Percentiles rank a stretch among this genome's conserved stretches.
Evolutionary conservation across 53 echinoderm and acorn worm species (phyloP).

Genomic region (Holothuria scabra): DNA sequence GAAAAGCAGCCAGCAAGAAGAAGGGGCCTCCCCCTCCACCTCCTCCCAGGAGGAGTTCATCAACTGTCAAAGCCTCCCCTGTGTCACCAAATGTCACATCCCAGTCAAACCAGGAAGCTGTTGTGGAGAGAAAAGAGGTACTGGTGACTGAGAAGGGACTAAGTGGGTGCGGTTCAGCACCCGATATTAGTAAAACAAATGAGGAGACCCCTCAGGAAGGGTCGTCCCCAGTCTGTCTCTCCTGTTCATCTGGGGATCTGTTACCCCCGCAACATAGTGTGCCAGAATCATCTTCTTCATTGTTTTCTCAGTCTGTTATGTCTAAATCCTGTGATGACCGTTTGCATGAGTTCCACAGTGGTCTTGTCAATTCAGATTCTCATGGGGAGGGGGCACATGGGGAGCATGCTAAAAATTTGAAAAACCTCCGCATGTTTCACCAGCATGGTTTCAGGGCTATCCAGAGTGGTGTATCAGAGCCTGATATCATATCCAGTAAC

Average conservation of each 20-base stretch:
- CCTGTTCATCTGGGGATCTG: slow-evolving; percentile 12
- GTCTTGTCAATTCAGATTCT: too few relatives aligned
- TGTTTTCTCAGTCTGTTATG: slow-evolving; percentile 25
- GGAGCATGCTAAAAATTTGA: slow-evolving; percentile 41
- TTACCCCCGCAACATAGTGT: slow-evolving; percentile 11
- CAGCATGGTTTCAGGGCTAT: slow-evolving; percentile 60
- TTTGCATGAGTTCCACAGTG: slow-evolving; percentile 33
- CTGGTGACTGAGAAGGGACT: background rate
- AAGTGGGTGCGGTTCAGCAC: slow-evolving; percentile 21
- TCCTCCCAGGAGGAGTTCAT: slow-evolving; percentile 79
- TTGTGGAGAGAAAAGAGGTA: slow-evolving; percentile 30
- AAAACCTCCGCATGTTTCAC: slow-evolving; percentile 50
- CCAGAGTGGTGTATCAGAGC: slow-evolving; percentile 48
- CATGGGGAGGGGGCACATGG: background rate
- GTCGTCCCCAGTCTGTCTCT: background rate
- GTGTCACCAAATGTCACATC: slow-evolving; percentile 37
- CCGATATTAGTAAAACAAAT: slow-evolving; percentile 17
- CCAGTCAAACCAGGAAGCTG: background rate
- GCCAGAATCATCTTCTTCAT: slow-evolving; percentile 24
- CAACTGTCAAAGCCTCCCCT: slow-evolving; percentile 36
- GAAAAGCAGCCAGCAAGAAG: slow-evolving; percentile 69
- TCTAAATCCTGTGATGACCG: slow-evolving; percentile 42
- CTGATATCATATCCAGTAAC: slow-evolving; percentile 30
- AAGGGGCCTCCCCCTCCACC: slow-evolving; percentile 84
- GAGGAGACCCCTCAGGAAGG: background rate